Percentiles rank a stretch among this genome's conserved stretches.
phyloP scores from a whole-genome alignment of 1,140 invertebrate species.

The Frieseomelitta varia region DNA sequence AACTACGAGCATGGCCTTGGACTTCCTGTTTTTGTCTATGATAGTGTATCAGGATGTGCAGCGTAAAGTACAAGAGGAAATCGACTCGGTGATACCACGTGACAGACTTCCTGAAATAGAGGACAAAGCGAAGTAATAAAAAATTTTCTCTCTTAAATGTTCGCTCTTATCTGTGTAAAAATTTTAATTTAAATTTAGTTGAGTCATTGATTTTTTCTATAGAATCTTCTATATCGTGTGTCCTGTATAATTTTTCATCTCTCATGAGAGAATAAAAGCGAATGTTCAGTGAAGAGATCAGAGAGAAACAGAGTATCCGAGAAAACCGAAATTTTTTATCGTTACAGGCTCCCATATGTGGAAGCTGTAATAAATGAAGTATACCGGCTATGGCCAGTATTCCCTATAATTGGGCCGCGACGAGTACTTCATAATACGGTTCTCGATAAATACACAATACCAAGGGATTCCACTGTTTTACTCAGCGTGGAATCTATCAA shows the following conservation, averaged over 20 bases:
- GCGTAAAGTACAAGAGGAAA: slow-evolving; percentile 85
- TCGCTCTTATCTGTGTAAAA: background rate
- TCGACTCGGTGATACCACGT: slow-evolving; percentile 82
- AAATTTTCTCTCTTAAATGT: slow-evolving; percentile 40
- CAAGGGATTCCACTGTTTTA: slow-evolving; percentile 86
- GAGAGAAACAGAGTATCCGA: background rate
- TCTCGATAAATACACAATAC: slow-evolving; percentile 86
- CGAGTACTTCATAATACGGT: slow-evolving; percentile 84
- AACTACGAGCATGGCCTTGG: slow-evolving; percentile 88
- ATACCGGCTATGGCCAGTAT: slow-evolving; percentile 84
- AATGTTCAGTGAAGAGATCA: background rate
- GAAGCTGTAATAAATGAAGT: slow-evolving; percentile 87
- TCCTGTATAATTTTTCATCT: background rate
- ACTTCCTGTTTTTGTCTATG: slow-evolving; percentile 88
- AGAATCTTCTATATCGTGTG: background rate
- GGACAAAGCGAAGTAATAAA: slow-evolving; percentile 78
- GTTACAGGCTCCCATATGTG: slow-evolving; percentile 84
- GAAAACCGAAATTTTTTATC: slow-evolving; percentile 30
- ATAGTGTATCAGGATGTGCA: slow-evolving; percentile 87
- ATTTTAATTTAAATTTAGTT: background rate
- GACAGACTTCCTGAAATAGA: slow-evolving; percentile 73
- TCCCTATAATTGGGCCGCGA: slow-evolving; percentile 87
- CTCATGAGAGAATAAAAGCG: background rate
- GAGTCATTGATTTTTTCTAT: background rate
- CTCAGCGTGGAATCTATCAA: slow-evolving; percentile 86